Percentiles rank a stretch among this genome's conserved stretches.
phyloP scores from a whole-genome alignment of 2,888 invertebrate species.

The Ormyrus rosae region DNA sequence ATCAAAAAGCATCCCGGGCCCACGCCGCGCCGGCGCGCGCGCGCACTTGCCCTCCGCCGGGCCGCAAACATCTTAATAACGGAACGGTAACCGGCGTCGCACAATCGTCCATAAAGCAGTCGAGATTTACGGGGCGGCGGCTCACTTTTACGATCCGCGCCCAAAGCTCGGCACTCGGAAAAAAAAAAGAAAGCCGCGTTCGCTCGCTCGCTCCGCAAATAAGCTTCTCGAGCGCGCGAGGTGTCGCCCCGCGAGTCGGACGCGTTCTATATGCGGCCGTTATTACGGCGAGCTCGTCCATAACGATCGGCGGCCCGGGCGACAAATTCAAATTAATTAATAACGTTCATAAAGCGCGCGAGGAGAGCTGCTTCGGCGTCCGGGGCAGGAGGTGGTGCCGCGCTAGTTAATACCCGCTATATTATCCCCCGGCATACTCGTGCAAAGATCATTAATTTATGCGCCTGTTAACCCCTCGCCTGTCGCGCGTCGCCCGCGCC shows the following conservation, averaged over 20 bases:
- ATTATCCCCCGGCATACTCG: constrained; percentile 68
- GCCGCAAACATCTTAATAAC: not conserved
- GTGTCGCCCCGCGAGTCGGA: constrained; percentile 7
- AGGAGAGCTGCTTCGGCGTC: constrained; percentile 53
- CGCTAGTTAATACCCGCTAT: constrained; percentile 71
- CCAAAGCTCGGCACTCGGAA: not conserved
- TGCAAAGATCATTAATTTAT: constrained; percentile 71
- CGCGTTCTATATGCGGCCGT: constrained; percentile 22
- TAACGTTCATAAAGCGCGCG: constrained; percentile 68
- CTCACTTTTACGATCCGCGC: not conserved
- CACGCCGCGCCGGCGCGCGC: too few relatives aligned
- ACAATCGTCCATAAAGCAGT: constrained; percentile 20
- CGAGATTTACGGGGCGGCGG: constrained; percentile 11
- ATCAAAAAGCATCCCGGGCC: too few relatives aligned
- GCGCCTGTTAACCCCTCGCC: constrained; percentile 38
- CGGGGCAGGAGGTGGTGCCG: constrained; percentile 39
- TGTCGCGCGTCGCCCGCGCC: too few relatives aligned
- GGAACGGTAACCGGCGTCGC: constrained; percentile 10
- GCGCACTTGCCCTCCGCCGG: not conserved
- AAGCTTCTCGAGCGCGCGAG: constrained; percentile 28
- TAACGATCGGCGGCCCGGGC: constrained; percentile 62
- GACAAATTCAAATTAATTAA: constrained; percentile 72
- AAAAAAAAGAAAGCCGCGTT: not conserved
- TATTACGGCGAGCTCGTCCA: constrained; percentile 59
- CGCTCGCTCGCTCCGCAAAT: constrained; percentile 12